Evolutionary conservation across 1,140 invertebrate genomes (phyloP).

Genomic region (Agraylea sexmaculata): DNA sequence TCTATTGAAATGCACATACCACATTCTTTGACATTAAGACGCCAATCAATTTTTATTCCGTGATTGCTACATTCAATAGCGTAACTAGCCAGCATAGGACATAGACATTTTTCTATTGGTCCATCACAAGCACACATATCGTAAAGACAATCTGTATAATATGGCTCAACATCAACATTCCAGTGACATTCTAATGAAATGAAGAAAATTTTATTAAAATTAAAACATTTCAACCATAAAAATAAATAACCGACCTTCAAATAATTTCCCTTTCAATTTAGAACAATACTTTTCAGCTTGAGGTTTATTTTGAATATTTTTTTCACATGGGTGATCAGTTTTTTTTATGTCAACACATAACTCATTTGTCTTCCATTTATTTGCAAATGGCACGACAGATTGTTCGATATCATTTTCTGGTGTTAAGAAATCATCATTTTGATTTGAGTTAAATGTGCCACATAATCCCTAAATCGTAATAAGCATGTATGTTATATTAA

Average conservation of each 20-base stretch:
- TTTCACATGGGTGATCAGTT: conserved; percentile 54
- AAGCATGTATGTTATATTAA: not conserved
- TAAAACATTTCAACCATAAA: not conserved
- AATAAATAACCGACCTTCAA: conserved; percentile 39
- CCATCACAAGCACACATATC: conserved; percentile 75
- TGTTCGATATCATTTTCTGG: conserved; percentile 73
- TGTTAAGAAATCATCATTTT: conserved; percentile 81
- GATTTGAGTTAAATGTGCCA: conserved; percentile 77
- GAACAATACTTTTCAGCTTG: conserved; percentile 57
- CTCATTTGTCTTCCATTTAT: conserved; percentile 77
- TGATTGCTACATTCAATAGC: conserved; percentile 62
- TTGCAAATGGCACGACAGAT: conserved; percentile 62
- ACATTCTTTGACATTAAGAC: conserved; percentile 64
- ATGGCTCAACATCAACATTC: conserved; percentile 64
- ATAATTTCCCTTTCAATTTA: conserved; percentile 54
- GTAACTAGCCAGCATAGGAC: conserved; percentile 68
- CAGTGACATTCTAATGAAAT: conserved; percentile 57
- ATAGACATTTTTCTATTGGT: conserved; percentile 56
- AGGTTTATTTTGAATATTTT: conserved; percentile 55
- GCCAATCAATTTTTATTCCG: conserved; percentile 63
- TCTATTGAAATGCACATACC: conserved; percentile 31
- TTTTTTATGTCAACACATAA: conserved; percentile 51
- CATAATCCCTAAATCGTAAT: conserved; percentile 55
- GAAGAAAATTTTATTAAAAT: conserved; percentile 3
- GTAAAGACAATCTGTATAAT: conserved; percentile 70